Base-by-base conservation (phyloP, 2,113 vertebrate genomes). In the Actenoides lindsayi region DNA sequence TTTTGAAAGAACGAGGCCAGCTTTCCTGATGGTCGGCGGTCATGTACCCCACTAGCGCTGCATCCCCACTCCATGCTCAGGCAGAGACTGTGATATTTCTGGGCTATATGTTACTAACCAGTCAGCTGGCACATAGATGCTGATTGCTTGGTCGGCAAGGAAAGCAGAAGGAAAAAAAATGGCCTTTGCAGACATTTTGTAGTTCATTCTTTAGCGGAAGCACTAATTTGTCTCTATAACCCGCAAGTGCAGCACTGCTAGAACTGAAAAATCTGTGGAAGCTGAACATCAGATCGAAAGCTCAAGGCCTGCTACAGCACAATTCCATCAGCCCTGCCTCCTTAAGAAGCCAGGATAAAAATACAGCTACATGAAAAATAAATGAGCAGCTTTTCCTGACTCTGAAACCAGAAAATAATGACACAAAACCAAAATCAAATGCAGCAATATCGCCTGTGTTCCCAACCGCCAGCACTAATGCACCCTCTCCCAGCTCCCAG, bases 311-410 rank as follows among this genome's bases (percentile, higher is more conserved):
- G 76, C 27, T 68, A 57, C 48, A 79, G 69, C 91, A 63, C 0
- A 0, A 53, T 79, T 87, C 60, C 35, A 5, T 30, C 25, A 89
- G 89, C 65, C 46, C 77, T 91, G 77, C 65, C 84, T 93, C 89
- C 65, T 93, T 91, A 89, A 92, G 83, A 94, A 91, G 75, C 46
- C 62, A 37, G 31, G 71, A 56, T 94, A 76, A 95, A 94, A 94
- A 92, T 48, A 87, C 33, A 93, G 81, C 74, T 70, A 65, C 90
- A 96, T 96, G 77, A 96, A 96, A 96, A 95, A 96, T 96, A 94
- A 94, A 96, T 93, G 91, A 96, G 91, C 87, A 93, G 89, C 69
- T 87, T 87, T 93, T 84, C 67, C 83, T 56, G 62, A 94, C 65
- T 95, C 77, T 60, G 78, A 95, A 94, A 91, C 77, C 80, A 92